Evolutionary conservation across 2,888 invertebrate genomes (phyloP).

Genomic region (Mamestra brassicae): DNA sequence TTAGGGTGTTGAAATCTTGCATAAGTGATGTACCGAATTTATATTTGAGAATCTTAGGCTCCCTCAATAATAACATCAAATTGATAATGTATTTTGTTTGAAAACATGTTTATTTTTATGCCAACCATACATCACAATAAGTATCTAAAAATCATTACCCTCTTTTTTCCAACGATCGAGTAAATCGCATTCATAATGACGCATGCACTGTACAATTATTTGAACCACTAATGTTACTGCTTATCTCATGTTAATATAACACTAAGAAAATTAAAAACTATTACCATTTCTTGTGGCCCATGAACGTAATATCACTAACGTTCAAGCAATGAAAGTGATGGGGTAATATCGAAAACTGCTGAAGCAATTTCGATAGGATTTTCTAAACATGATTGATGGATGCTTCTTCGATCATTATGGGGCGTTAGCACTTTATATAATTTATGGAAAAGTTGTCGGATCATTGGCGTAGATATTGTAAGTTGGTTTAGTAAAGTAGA

Average conservation of each 20-base stretch:
- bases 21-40: no score
- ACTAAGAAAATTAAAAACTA: conserved; percentile 31
- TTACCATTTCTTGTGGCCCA: conserved; percentile 6
- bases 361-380: conserved; percentile 38
- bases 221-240: conserved; percentile 24
- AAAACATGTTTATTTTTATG: not conserved
- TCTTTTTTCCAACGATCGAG: conserved; percentile 46
- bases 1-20: no score
- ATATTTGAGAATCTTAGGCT: no score
- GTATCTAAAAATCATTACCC: conserved; percentile 55
- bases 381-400: conserved; percentile 64
- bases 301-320: not conserved
- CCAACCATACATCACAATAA: conserved; percentile 11
- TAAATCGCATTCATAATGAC: conserved; percentile 52
- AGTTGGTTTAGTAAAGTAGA: not conserved
- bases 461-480: conserved; percentile 20
- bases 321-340: conserved; percentile 51
- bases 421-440: conserved; percentile 40
- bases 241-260: conserved; percentile 36
- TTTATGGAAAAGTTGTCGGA: conserved; percentile 35
- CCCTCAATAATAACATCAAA: no score
- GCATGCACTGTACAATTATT: conserved; percentile 45
- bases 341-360: conserved; percentile 34
- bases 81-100: not conserved
- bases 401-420: conserved; percentile 38